phyloP scores from a whole-genome alignment of 2,113 vertebrate species.

The Neolamprologus sp. region DNA sequence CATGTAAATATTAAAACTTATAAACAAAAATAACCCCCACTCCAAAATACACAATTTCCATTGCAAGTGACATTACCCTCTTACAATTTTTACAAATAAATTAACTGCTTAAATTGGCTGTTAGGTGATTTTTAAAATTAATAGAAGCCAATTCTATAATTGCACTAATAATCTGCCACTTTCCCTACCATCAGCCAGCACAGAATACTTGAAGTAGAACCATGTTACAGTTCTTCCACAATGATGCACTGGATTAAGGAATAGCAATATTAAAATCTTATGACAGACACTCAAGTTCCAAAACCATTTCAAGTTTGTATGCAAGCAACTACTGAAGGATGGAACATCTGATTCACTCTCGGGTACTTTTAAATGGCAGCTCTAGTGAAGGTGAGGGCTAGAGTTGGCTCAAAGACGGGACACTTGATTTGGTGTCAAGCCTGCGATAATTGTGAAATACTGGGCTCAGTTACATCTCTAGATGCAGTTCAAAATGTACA shows the following conservation, averaged over 20 bases:
- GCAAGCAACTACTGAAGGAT: neutral
- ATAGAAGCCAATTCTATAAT: too few species aligned
- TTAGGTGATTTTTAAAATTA: too few species aligned
- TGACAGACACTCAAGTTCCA: neutral
- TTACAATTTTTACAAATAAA: too few species aligned
- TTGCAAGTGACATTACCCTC: too few species aligned
- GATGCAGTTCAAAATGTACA: fast-evolving
- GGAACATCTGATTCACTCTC: neutral
- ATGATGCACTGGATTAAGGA: neutral
- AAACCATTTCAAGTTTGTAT: neutral
- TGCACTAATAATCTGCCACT: neutral
- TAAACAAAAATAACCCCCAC: too few species aligned
- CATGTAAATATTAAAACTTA: too few species aligned
- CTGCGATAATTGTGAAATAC: neutral
- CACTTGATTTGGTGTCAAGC: neutral
- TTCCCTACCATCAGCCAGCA: neutral
- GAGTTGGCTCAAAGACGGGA: neutral
- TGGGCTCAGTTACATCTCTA: neutral
- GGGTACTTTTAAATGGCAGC: fast-evolving
- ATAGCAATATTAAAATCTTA: neutral
- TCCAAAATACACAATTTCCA: too few species aligned
- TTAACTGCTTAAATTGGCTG: too few species aligned
- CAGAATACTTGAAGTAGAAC: neutral
- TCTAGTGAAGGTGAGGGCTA: neutral
- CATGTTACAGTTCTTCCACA: neutral